Conservation (phyloP, 2,888 invertebrate genomes). For the Creontiades dilutus region DNA sequence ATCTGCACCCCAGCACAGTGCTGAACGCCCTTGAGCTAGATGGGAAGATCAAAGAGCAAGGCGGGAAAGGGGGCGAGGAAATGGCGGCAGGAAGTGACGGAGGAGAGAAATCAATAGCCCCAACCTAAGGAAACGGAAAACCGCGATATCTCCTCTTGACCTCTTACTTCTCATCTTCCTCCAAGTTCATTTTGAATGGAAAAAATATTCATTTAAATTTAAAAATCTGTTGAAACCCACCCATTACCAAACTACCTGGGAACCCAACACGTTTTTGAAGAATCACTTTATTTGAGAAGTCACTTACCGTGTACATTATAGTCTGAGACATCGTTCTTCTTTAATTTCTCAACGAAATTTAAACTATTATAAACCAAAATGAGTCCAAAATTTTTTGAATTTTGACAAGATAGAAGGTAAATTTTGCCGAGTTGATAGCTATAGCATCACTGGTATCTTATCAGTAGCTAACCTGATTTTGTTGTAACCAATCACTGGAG, state of each 20-base stretch:
- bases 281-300: neutral
- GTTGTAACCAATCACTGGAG: neutral
- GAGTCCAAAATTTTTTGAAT: neutral
- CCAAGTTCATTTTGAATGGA: too few species aligned
- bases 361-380: neutral
- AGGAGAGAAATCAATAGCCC: neutral
- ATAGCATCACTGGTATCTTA: neutral
- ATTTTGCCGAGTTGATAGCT: neutral
- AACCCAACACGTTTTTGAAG: neutral
- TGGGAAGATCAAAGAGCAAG: neutral
- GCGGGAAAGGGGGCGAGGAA: neutral
- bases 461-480: constrained; percentile 40
- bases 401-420: neutral
- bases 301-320: constrained; percentile 36
- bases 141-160: neutral
- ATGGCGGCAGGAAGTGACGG: constrained; percentile 13
- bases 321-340: neutral
- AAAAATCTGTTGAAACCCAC: neutral
- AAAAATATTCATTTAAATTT: too few species aligned
- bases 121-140: neutral
- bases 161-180: neutral
- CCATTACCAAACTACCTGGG: neutral
- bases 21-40: neutral
- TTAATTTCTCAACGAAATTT: neutral
- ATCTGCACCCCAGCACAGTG: neutral